Evolutionary conservation across 1,140 invertebrate genomes (phyloP), one percentile per base, ranked within the genome.

Genomic region (Papilio polytes): DNA sequence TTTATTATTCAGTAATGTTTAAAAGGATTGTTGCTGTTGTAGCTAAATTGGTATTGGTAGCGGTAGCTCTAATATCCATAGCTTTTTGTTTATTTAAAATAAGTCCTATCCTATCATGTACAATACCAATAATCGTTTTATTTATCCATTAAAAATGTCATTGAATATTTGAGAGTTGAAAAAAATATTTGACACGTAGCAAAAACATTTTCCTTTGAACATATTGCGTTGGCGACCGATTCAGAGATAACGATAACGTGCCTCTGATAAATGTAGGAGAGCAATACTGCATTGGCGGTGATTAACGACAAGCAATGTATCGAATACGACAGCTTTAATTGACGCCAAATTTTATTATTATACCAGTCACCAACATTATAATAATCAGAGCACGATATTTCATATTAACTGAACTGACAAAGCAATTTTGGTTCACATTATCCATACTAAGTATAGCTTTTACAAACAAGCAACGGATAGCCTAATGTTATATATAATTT

Each of bases 281-380:
- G 36, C 9, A 74, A 74, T 26, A 46, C n/a, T 74, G 81, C 81
- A 81, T 26, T 80, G 76, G 80, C 78, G 82, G 83, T 85, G 82
- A 86, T 84, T 87, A 87, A 86, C 86, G 83, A 81, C 72, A 74
- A 53, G 80, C 83, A 82, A 80, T 81, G 83, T 70, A 84, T 84
- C 70, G n/a, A 80, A 80, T 73, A 48, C 26, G 73, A 74, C 73
- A 74, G 41, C 20, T 51, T 74, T 74, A 74, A 44, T 46, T n/a
- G 73, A 46, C 15, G 12, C 10, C 36, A 74, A 74, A 74, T 44
- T 74, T 74, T 74, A 10, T 73, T 73, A 74, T 74, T 31, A 70
- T 36, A 26, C 36, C 31, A 72, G 36, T 41, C 36, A 41, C 31
- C 18, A n/a, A 2, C n/a, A 3, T 63, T 63, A 63, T 26, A 12